phyloP scores from a whole-genome alignment of 2,113 vertebrate genomes.

The Ivindomyrus marchei region DNA sequence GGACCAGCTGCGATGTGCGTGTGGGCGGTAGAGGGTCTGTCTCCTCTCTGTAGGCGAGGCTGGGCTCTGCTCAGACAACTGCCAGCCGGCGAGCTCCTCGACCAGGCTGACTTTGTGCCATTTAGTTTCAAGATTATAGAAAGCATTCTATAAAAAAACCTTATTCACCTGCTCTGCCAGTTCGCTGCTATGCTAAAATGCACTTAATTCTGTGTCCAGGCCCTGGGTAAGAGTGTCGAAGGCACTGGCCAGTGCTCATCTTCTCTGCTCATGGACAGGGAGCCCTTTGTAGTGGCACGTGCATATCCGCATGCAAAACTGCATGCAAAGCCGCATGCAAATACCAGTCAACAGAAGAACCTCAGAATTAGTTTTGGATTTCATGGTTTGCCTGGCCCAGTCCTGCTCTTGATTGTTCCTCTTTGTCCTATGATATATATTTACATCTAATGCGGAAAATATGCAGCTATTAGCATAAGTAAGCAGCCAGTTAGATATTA shows the following conservation, averaged over 20 bases:
- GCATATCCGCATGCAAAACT: neutral
- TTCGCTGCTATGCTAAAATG: neutral
- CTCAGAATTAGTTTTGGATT: neutral
- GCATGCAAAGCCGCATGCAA: neutral
- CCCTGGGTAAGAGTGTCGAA: neutral
- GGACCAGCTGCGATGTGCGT: neutral
- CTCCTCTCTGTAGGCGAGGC: neutral
- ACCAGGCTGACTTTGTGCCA: neutral
- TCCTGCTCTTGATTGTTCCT: neutral
- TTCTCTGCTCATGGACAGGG: neutral
- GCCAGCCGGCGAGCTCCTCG: neutral
- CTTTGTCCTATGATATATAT: neutral
- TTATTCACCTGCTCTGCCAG: neutral
- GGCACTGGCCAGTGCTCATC: neutral
- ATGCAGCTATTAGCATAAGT: neutral
- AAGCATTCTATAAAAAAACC: neutral
- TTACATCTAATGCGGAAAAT: neutral
- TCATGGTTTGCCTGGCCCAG: neutral
- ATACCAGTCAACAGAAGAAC: neutral
- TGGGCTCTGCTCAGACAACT: neutral
- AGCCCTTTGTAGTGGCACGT: neutral
- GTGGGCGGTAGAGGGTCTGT: neutral
- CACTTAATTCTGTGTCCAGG: neutral
- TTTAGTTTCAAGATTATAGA: neutral
- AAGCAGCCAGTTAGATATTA: neutral